Conservation (phyloP, 2,888 invertebrate species). For the Subacronicta megacephala region DNA sequence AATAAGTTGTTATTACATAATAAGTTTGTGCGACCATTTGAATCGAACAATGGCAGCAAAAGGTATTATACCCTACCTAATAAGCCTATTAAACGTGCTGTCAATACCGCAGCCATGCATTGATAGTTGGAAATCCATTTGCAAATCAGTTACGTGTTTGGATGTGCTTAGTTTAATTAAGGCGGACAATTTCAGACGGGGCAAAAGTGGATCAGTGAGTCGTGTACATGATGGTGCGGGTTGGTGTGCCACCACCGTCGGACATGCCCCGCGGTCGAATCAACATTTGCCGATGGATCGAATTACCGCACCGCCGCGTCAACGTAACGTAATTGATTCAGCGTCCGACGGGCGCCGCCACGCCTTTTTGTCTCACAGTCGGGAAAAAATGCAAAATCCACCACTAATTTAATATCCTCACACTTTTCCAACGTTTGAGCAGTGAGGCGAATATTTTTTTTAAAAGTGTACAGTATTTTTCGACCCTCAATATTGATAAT, state of each 20-base stretch:
- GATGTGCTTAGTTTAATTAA: slow-evolving; percentile 39
- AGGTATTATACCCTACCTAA: slow-evolving; percentile 5
- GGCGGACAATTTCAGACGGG: slow-evolving; percentile 42
- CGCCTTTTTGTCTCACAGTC: slow-evolving; percentile 77
- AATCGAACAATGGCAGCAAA: slow-evolving; percentile 19
- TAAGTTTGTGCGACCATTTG: neutral
- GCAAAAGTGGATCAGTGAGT: slow-evolving; percentile 73
- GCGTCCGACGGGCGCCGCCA: slow-evolving; percentile 75
- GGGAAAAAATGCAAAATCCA: slow-evolving; percentile 78
- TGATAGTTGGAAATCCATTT: slow-evolving; percentile 30
- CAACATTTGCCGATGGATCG: slow-evolving; percentile 87
- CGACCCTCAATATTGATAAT: slow-evolving; percentile 7
- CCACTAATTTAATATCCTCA: slow-evolving; percentile 82
- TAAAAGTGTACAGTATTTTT: slow-evolving; percentile 51
- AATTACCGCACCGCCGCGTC: slow-evolving; percentile 82
- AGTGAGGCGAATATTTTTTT: slow-evolving; percentile 40
- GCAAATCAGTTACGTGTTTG: slow-evolving; percentile 30
- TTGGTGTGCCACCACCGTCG: slow-evolving; percentile 44
- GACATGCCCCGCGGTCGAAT: slow-evolving; percentile 81
- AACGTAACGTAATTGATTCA: slow-evolving; percentile 86
- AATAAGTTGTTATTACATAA: too few species aligned
- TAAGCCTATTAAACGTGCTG: slow-evolving; percentile 35
- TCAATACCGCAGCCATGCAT: slow-evolving; percentile 13
- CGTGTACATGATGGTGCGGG: slow-evolving; percentile 48
- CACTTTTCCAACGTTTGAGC: slow-evolving; percentile 63